A percentile compares a stretch with the other conserved stretches of the same genome.
Conservation (phyloP, 2,888 invertebrate genomes). For the Platycheirus rosarum region DNA sequence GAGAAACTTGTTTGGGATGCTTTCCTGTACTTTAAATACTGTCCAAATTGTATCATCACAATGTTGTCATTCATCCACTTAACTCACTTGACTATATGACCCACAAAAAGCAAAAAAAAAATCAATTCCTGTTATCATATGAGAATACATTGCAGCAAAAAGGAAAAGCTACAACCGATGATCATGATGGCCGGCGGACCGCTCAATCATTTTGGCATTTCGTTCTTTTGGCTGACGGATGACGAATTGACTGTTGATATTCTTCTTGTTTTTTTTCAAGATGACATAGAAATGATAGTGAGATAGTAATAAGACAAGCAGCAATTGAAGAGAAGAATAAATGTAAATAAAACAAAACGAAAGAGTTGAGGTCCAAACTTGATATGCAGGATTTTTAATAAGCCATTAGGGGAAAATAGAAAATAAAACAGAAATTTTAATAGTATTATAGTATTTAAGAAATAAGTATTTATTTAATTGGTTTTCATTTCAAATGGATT, state of each 20-base stretch:
- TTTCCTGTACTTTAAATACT: too few relatives aligned
- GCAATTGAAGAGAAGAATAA: constrained; percentile 13
- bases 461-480: too few relatives aligned
- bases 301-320: constrained; percentile 21
- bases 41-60: too few relatives aligned
- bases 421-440: constrained; percentile 17
- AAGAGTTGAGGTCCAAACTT: constrained; percentile 28
- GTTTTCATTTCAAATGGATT: too few relatives aligned
- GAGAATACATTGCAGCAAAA: constrained; percentile 11
- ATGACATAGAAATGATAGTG: constrained; percentile 64
- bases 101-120: constrained; percentile 43
- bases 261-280: constrained; percentile 30
- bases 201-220: constrained; percentile 68
- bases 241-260: constrained; percentile 66
- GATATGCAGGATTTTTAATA: constrained; percentile 31
- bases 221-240: constrained; percentile 58
- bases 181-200: constrained; percentile 32
- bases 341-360: constrained; percentile 2
- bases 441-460: neutral
- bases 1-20: constrained; percentile 35
- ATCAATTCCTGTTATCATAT: constrained; percentile 18
- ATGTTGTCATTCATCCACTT: too few relatives aligned
- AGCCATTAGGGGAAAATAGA: constrained; percentile 31
- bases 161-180: constrained; percentile 47
- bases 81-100: constrained; percentile 20